These are phyloP conservation scores for Eufriesea mexicana DNA, from an alignment of 1,140 invertebrate species.

Conservation along the genomic window DNA sequence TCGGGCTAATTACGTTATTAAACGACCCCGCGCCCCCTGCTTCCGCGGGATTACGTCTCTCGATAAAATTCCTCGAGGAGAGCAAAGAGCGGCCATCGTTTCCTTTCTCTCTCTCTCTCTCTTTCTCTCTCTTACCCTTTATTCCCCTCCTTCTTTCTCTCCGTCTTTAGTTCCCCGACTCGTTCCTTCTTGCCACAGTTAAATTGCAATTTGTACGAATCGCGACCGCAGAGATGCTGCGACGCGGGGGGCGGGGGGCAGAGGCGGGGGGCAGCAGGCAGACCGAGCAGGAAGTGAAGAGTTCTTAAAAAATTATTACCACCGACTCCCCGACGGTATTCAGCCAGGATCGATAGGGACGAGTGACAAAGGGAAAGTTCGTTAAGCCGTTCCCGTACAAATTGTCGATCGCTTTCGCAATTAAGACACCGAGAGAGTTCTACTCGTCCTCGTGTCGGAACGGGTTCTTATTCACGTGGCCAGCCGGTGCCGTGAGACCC, in stretches of 20 bases:
- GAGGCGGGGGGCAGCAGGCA: neutral
- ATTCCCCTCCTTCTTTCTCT: neutral
- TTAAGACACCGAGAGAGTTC: slow-evolving; percentile 43
- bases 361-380: slow-evolving; percentile 64
- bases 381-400: slow-evolving; percentile 62
- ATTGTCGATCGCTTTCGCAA: slow-evolving; percentile 57
- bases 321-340: slow-evolving; percentile 39
- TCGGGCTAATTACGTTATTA: slow-evolving; percentile 75
- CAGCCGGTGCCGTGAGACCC: slow-evolving; percentile 40
- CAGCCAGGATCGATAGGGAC: slow-evolving; percentile 53
- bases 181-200: slow-evolving; percentile 57
- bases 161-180: neutral
- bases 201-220: slow-evolving; percentile 67
- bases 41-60: slow-evolving; percentile 54
- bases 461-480: neutral
- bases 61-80: slow-evolving; percentile 62
- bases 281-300: slow-evolving; percentile 47
- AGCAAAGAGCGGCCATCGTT: slow-evolving; percentile 38
- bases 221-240: slow-evolving; percentile 45
- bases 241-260: too few species aligned
- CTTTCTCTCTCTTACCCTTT: neutral
- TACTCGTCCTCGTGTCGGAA: neutral
- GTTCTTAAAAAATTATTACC: slow-evolving; percentile 67
- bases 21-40: slow-evolving; percentile 50
- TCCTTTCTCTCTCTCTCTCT: neutral